These are phyloP conservation scores for Adela reaumurella DNA, from an alignment of 2,888 invertebrate species.

Conservation along the genomic window DNA sequence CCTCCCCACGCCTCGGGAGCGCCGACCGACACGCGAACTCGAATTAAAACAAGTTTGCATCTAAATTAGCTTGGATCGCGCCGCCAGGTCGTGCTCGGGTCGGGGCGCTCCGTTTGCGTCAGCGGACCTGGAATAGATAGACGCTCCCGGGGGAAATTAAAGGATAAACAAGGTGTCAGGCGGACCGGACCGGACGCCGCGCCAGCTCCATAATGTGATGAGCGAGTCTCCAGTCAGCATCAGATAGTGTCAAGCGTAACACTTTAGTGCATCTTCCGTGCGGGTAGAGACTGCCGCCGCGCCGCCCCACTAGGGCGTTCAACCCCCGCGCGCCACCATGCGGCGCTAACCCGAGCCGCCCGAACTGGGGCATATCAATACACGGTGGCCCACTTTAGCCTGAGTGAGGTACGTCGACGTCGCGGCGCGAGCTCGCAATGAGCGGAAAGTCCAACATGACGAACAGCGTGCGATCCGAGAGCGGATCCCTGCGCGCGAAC, in stretches of 20 bases:
- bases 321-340: constrained; percentile 29
- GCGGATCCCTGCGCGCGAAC: constrained; percentile 33
- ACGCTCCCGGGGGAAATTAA: constrained; percentile 46
- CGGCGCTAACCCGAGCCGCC: constrained; percentile 31
- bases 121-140: constrained; percentile 51
- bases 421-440: constrained; percentile 29
- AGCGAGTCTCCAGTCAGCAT: constrained; percentile 45
- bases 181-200: constrained; percentile 36
- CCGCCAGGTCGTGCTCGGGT: neutral
- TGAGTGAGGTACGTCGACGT: constrained; percentile 30
- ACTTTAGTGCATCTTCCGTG: constrained; percentile 27
- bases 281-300: neutral
- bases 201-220: constrained; percentile 46
- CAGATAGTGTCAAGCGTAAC: constrained; percentile 48
- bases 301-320: constrained; percentile 23
- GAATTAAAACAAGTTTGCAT: neutral
- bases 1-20: too few relatives aligned
- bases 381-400: constrained; percentile 45
- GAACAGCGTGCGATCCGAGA: constrained; percentile 52
- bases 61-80: neutral
- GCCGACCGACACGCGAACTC: too few relatives aligned
- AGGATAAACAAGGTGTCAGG: constrained; percentile 40
- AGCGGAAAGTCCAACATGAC: constrained; percentile 54
- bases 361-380: constrained; percentile 49
- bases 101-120: constrained; percentile 32